phyloP scores from a whole-genome alignment of 2,888 invertebrate genomes.

The Rhamnusium bicolor region DNA sequence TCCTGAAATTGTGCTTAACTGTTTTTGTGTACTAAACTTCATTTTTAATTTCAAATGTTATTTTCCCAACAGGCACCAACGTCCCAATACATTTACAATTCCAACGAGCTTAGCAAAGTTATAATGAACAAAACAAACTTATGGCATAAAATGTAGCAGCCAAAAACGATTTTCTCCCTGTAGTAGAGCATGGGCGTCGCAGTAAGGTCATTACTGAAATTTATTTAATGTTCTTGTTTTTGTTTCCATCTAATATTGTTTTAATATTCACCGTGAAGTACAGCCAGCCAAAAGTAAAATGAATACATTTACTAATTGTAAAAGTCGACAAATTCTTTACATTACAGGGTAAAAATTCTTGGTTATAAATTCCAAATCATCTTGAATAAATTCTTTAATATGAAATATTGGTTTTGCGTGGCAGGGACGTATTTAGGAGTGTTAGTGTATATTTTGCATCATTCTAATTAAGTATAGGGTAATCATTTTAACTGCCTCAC shows the following conservation, averaged over 20 bases:
- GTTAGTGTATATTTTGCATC: too few relatives aligned
- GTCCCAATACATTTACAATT: slow-evolving; percentile 10
- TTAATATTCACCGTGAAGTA: not conserved
- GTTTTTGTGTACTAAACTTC: slow-evolving; percentile 1
- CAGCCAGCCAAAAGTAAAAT: not conserved
- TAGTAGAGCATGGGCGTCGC: slow-evolving; percentile 2
- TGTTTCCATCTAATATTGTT: not conserved
- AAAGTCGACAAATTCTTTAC: not conserved
- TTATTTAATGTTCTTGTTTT: not conserved
- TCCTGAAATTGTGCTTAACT: slow-evolving; percentile 1
- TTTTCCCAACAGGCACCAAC: slow-evolving; percentile 12
- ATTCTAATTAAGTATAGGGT: too few relatives aligned
- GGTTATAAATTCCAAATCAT: too few relatives aligned
- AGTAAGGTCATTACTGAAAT: slow-evolving; percentile 2
- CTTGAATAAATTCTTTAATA: too few relatives aligned
- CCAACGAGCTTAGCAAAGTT: not conserved
- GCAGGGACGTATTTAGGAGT: too few relatives aligned
- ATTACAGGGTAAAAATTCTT: not conserved
- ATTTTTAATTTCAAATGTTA: slow-evolving; percentile 5
- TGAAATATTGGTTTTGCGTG: too few relatives aligned
- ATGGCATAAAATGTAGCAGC: not conserved
- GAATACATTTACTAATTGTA: not conserved
- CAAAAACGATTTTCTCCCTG: not conserved
- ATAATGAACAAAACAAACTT: slow-evolving; percentile 19
- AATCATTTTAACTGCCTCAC: too few relatives aligned